phyloP scores from a whole-genome alignment of 2,888 invertebrate genomes.

The Panzeria rudis region DNA sequence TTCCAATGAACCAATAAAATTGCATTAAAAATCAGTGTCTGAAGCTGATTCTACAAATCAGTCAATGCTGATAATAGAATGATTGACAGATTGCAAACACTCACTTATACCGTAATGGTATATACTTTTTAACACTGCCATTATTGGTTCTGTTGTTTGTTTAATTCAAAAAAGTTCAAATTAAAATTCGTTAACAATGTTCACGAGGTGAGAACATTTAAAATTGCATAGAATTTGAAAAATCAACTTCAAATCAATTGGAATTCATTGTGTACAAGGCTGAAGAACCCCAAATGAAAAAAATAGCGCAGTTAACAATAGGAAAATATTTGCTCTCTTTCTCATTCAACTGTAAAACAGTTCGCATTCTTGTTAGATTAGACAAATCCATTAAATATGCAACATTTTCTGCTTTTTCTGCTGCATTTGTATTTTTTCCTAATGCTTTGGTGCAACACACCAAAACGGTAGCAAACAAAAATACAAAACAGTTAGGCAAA shows the following conservation, averaged over 20 bases:
- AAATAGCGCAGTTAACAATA: constrained; percentile 17
- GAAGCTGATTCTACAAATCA: neutral
- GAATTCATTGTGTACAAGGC: constrained; percentile 1
- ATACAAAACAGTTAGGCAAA: constrained; percentile 27
- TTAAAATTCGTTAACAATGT: constrained; percentile 5
- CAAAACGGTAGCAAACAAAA: constrained; percentile 24
- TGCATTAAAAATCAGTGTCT: neutral
- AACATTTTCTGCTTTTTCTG: constrained; percentile 34
- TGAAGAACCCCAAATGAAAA: neutral
- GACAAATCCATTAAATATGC: constrained; percentile 65
- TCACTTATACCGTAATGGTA: neutral
- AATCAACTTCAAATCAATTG: constrained; percentile 35
- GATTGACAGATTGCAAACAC: neutral
- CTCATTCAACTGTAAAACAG: constrained; percentile 35
- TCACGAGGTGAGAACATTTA: constrained; percentile 14
- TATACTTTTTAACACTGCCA: neutral
- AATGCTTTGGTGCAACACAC: constrained; percentile 22
- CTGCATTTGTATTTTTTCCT: constrained; percentile 31
- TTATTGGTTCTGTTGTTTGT: neutral
- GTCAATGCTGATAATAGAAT: neutral
- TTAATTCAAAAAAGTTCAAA: constrained; percentile 12
- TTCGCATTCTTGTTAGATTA: constrained; percentile 62
- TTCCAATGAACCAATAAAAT: neutral
- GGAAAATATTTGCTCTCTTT: constrained; percentile 3
- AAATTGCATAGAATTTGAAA: constrained; percentile 8